Percentiles rank a stretch among this genome's conserved stretches.
Conservation (phyloP, 2,113 vertebrate species). For the Alouatta palliata region DNA sequence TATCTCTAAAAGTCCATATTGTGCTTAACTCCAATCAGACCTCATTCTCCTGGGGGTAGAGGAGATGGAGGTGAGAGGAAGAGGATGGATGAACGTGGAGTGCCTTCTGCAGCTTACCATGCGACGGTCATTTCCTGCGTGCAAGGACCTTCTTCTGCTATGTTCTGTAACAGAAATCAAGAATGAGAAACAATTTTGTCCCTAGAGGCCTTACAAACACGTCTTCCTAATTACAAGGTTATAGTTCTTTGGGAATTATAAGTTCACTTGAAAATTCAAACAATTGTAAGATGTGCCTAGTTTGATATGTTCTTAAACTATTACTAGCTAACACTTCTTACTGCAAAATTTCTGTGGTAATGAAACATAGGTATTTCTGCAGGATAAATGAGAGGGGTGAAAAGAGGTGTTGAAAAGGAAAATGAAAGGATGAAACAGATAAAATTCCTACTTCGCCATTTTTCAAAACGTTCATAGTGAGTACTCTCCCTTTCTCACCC, state of each 20-base stretch:
- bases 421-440: neutral
- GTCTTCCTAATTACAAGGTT: neutral
- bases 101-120: neutral
- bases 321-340: neutral
- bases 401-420: neutral
- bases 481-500: neutral
- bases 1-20: neutral
- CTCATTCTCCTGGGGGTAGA: neutral
- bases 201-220: neutral
- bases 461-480: neutral
- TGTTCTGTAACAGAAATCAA: neutral
- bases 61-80: neutral
- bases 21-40: neutral
- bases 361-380: neutral
- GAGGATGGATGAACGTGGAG: neutral
- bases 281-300: neutral
- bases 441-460: neutral
- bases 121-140: neutral
- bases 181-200: neutral
- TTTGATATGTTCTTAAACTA: neutral
- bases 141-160: neutral
- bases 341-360: neutral
- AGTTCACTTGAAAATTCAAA: neutral
- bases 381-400: neutral
- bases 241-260: neutral